A percentile compares a stretch with the other conserved stretches of the same genome.
Evolutionary conservation across 1,140 invertebrate species (phyloP).

Genomic region (Semibalanus balanoides): DNA sequence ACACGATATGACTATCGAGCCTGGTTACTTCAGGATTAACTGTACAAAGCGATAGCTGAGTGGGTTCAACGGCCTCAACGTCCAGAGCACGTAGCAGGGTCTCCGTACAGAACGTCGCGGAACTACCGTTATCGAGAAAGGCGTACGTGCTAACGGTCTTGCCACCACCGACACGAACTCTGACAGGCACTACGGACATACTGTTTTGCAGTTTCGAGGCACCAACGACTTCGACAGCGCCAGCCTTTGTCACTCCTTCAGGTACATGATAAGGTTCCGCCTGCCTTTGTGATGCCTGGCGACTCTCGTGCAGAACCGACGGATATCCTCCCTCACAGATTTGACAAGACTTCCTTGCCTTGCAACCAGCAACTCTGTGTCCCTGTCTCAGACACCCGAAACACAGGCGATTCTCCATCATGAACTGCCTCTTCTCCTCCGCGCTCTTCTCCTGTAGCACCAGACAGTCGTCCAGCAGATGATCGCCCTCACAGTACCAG

Average conservation of each 20-base stretch:
- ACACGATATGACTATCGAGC: neutral
- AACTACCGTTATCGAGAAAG: slow-evolving; percentile 6
- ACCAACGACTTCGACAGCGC: neutral
- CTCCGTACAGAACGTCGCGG: neutral
- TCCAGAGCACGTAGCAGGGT: neutral
- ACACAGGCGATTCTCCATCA: neutral
- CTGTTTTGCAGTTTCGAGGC: neutral
- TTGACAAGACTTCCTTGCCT: neutral
- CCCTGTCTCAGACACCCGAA: neutral
- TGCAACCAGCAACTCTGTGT: too few relatives aligned
- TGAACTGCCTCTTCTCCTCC: neutral
- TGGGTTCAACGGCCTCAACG: neutral
- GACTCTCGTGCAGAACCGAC: neutral
- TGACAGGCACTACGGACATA: neutral
- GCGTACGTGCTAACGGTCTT: neutral
- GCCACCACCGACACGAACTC: neutral
- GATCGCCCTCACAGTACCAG: neutral
- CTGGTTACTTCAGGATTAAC: neutral
- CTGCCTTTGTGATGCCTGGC: neutral
- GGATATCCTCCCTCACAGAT: neutral
- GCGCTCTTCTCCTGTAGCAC: neutral
- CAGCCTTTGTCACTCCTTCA: neutral
- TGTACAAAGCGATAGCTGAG: neutral
- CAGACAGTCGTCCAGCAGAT: neutral
- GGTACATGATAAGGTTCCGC: neutral